Evolutionary conservation across 30 jellyfish, hydroid and myxozoan genomes (phyloP).

Genomic region (Cassiopea andromeda): DNA sequence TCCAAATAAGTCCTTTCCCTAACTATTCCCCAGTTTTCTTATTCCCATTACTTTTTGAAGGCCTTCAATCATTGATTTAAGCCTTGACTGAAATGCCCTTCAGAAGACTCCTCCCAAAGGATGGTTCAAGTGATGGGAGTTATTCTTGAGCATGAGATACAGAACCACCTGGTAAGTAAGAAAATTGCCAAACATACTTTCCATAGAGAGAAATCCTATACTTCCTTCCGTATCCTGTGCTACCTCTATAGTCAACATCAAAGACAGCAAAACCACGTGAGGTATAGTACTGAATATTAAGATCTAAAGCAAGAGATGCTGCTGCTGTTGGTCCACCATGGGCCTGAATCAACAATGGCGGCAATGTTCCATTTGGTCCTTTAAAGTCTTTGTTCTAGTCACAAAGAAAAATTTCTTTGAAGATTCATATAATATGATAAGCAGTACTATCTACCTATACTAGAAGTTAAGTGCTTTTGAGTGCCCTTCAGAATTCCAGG

Average conservation of each 20-base stretch:
- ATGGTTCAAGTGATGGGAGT: no score
- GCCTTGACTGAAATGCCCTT: no score
- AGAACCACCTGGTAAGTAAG: no score
- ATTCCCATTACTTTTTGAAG: no score
- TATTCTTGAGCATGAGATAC: no score
- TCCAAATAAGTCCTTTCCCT: not conserved
- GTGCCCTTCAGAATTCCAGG: no score
- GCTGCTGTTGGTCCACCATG: conserved; percentile 93
- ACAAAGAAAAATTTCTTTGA: not conserved
- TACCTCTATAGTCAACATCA: conserved; percentile 91
- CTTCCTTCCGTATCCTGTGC: conserved; percentile 87
- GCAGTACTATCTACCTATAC: not conserved
- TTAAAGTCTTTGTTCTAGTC: conserved; percentile 74
- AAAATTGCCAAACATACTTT: conserved; percentile 44
- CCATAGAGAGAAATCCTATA: conserved; percentile 72
- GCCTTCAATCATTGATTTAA: no score
- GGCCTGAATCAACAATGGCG: conserved; percentile 77
- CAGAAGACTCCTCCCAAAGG: no score
- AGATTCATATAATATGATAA: not conserved
- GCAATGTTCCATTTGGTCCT: conserved; percentile 74
- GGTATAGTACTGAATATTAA: conserved; percentile 77
- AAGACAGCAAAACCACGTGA: conserved; percentile 90
- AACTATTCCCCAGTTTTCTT: not conserved
- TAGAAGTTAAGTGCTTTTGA: no score
- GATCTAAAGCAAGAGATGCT: conserved; percentile 80